Evolutionary conservation across 2,888 invertebrate genomes (phyloP).

Genomic region (Hydropsyche betteni): DNA sequence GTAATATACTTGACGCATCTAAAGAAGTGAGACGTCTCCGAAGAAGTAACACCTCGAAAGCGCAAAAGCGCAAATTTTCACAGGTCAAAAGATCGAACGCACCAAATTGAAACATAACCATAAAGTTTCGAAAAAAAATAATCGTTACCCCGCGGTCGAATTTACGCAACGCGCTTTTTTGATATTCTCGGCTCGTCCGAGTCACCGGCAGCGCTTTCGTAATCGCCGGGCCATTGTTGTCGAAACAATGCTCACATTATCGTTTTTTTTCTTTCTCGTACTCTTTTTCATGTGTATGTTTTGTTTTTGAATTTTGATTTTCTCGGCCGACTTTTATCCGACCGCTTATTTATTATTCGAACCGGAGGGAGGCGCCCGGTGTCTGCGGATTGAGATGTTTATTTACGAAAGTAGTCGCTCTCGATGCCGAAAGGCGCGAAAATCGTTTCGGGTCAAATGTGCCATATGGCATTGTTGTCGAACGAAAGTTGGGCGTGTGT

Average conservation of each 20-base stretch:
- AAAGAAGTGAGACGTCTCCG: too few species aligned
- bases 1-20: not conserved
- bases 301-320: not conserved
- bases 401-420: conserved; percentile 2
- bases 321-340: conserved; percentile 2
- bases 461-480: too few species aligned
- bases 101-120: conserved; percentile 19
- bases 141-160: not conserved
- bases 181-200: conserved; percentile 3
- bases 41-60: too few species aligned
- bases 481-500: too few species aligned
- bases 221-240: conserved; percentile 19
- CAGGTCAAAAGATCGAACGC: conserved; percentile 20
- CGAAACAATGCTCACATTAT: conserved; percentile 16
- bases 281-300: not conserved
- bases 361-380: not conserved
- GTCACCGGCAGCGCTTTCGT: conserved; percentile 10
- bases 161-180: conserved; percentile 12
- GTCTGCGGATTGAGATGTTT: conserved; percentile 21
- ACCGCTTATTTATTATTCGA: conserved; percentile 1
- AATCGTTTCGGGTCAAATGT: too few species aligned
- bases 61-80: not conserved
- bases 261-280: too few species aligned
- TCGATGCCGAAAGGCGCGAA: too few species aligned
- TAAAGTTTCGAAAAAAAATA: not conserved